Conservation (phyloP, 2,888 invertebrate genomes). For the Chrysodeixis includens region DNA sequence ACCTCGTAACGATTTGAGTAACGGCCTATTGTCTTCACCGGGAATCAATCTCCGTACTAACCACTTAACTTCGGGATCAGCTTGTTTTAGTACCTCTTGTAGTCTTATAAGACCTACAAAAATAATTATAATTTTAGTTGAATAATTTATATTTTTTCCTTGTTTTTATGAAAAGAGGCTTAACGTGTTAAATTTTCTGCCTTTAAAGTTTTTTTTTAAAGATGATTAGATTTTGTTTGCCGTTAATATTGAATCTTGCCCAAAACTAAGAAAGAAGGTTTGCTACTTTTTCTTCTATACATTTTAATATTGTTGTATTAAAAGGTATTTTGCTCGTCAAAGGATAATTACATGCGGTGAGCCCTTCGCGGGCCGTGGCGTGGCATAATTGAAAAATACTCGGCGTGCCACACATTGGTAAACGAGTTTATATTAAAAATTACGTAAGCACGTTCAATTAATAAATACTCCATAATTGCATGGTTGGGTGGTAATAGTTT, state of each 20-base stretch:
- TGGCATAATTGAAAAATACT: slow-evolving; percentile 5
- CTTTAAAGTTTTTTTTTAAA: too few species aligned
- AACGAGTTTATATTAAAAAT: slow-evolving; percentile 1
- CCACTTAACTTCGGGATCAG: slow-evolving; percentile 91
- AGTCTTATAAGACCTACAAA: slow-evolving; percentile 91
- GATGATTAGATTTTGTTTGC: too few species aligned
- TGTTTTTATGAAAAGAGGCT: too few species aligned
- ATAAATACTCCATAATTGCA: neutral
- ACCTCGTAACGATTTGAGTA: slow-evolving; percentile 93
- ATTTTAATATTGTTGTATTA: neutral
- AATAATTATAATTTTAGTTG: neutral
- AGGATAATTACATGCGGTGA: neutral
- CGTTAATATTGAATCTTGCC: neutral
- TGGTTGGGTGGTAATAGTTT: neutral
- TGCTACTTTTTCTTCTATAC: too few species aligned
- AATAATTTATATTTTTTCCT: neutral
- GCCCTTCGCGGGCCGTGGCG: neutral
- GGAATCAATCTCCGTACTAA: slow-evolving; percentile 91
- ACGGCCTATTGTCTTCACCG: slow-evolving; percentile 89
- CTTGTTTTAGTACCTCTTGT: slow-evolving; percentile 94
- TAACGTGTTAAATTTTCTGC: too few species aligned
- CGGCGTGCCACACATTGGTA: neutral
- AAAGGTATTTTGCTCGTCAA: neutral
- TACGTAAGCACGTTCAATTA: neutral
- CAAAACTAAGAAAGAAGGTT: neutral